Evolutionary conservation across 2,797 vertebrate genomes (phyloP), one percentile per base, ranked within the genome.

Genomic region (Pipistrellus kuhlii): DNA sequence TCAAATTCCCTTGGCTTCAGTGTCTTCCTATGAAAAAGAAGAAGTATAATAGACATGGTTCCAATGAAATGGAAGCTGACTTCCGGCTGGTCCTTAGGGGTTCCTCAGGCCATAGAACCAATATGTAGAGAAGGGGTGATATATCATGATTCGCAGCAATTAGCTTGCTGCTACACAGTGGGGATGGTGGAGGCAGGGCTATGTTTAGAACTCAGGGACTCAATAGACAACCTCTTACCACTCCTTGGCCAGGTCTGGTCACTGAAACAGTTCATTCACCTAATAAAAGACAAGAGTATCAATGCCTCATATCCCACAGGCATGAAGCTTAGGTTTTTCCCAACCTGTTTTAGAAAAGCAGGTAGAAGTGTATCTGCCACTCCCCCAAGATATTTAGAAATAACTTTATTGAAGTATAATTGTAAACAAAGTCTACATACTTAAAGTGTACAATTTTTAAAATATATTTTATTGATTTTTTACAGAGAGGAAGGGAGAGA

Each of bases 321-420:
- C 44, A 32, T 30, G 15, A 68, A 51, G 25, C 84, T 68, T 55
- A 27, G 25, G 27, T 71, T 38, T 91, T 25, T 77, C 12, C 25
- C n/a, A 93, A 81, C 5, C 35, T 62, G n/a, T 46, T 85, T 73
- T 55, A 75, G n/a, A 55, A 81, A 94, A 69, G 17, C 27, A 94
- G 30, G 12, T 32, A 72, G 75, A 80, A 87, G 25, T 23, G 69
- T 87, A 73, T 14, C 18, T 14, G 17, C 8, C 44, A 2, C 27
- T 8, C 27, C 59, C 27, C 25, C 59, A 66, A 66, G 18, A 75
- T 48, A 51, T 75, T 51, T 75, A n/a, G 48, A 75, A 75, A n/a
- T 5, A 48, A 27, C 27, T n/a, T n/a, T 48, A 75, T 48, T 48
- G 44, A 75, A n/a, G 27, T 48, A 48, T 48, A 75, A 48, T n/a